A percentile compares a stretch with the other conserved stretches of the same genome.
phyloP scores from a whole-genome alignment of 2,797 vertebrate species.

The Paguma larvata region DNA sequence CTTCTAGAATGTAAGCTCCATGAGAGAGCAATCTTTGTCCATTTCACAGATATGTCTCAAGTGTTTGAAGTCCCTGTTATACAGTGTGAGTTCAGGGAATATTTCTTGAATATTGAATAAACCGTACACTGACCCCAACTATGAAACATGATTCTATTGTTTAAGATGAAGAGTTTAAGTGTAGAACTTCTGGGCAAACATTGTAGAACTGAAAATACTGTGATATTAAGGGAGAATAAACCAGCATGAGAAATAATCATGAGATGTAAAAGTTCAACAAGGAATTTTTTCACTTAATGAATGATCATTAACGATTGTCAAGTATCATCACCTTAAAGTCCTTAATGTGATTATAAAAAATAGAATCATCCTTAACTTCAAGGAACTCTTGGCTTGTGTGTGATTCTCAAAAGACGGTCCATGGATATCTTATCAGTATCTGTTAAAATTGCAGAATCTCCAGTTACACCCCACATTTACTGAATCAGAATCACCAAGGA shows the following conservation, averaged over 20 bases:
- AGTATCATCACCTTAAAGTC: slow-evolving; percentile 34
- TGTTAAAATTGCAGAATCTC: background rate
- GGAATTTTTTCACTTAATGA: slow-evolving; percentile 38
- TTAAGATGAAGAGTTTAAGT: slow-evolving; percentile 58
- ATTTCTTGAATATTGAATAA: slow-evolving; percentile 54
- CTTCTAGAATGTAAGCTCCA: slow-evolving; percentile 63
- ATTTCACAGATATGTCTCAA: slow-evolving; percentile 12
- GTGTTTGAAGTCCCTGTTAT: background rate
- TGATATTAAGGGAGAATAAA: slow-evolving; percentile 51
- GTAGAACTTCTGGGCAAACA: slow-evolving; percentile 6
- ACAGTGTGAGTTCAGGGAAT: background rate
- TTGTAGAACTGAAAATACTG: slow-evolving; percentile 49
- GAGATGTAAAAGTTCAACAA: background rate
- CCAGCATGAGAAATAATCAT: slow-evolving; percentile 14
- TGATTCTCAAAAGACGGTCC: slow-evolving; percentile 39
- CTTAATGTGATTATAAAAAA: slow-evolving; percentile 30
- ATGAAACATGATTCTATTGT: slow-evolving; percentile 35
- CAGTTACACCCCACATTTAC: background rate
- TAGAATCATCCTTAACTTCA: slow-evolving; percentile 33
- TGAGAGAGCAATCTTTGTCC: background rate
- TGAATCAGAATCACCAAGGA: slow-evolving; percentile 39
- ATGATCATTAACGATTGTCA: background rate
- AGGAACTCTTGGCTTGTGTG: background rate
- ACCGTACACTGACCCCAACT: background rate
- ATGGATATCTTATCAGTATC: background rate